Percentiles rank a stretch among this genome's conserved stretches.
phyloP scores from a whole-genome alignment of 1,140 invertebrate species.

The Eulimnadia texana region DNA sequence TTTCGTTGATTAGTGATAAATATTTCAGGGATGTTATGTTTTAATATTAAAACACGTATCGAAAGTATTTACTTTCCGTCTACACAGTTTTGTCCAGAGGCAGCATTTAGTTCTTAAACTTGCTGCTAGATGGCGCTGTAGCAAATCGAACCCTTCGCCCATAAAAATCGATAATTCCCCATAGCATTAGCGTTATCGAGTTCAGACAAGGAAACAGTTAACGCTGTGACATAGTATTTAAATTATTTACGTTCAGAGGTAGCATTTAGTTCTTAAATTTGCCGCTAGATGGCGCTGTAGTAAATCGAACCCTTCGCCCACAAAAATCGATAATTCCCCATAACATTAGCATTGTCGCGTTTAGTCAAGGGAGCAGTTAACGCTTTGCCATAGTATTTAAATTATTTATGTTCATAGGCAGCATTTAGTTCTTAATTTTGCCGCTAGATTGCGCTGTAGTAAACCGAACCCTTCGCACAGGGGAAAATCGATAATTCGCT shows the following conservation, averaged over 20 bases:
- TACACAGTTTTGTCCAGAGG: background rate
- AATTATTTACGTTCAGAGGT: background rate
- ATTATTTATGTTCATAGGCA: too few relatives aligned
- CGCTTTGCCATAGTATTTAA: background rate
- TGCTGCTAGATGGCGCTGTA: conserved; percentile 6
- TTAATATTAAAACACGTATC: too few relatives aligned
- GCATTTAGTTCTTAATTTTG: too few relatives aligned
- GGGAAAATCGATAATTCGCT: too few relatives aligned
- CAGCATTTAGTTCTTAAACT: background rate
- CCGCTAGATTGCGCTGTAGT: too few relatives aligned
- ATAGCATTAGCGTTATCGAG: background rate
- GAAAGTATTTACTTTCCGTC: too few relatives aligned
- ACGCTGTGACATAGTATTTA: background rate
- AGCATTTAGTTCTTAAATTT: background rate
- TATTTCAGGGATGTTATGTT: too few relatives aligned
- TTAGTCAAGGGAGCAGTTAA: background rate
- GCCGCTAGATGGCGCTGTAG: conserved; percentile 8
- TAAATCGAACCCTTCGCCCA: background rate
- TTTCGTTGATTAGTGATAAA: too few relatives aligned
- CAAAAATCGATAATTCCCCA: too few relatives aligned
- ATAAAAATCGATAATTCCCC: too few relatives aligned
- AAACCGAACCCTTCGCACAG: too few relatives aligned
- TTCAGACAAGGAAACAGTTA: background rate
- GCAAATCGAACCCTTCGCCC: background rate
- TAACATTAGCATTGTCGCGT: background rate